A percentile compares a stretch with the other conserved stretches of the same genome.
phyloP scores from a whole-genome alignment of 2,888 invertebrate species.

The Zhengitettix transpicula region DNA sequence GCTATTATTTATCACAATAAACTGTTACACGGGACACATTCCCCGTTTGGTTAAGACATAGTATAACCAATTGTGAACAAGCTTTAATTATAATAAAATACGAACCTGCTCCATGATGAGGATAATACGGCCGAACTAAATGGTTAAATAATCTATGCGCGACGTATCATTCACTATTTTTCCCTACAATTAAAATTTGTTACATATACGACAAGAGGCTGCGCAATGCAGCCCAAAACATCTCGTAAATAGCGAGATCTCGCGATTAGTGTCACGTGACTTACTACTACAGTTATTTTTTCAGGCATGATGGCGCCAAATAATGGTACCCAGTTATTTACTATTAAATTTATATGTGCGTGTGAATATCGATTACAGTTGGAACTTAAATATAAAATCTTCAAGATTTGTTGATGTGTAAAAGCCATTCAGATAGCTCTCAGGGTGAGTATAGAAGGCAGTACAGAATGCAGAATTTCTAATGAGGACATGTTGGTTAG shows the following conservation, averaged over 20 bases:
- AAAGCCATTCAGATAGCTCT: constrained; percentile 11
- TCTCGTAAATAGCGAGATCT: constrained; percentile 19
- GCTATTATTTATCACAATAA: no score
- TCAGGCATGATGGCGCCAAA: constrained; percentile 40
- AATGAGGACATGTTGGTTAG: constrained; percentile 38
- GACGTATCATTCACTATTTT: no score
- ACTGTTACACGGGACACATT: no score
- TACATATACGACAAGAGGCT: not conserved
- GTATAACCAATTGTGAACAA: no score
- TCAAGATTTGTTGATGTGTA: constrained; percentile 13
- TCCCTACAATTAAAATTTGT: not conserved
- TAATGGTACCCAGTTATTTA: constrained; percentile 29
- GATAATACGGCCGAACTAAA: no score
- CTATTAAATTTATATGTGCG: constrained; percentile 21
- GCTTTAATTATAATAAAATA: no score
- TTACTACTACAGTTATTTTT: constrained; percentile 30
- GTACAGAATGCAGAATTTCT: constrained; percentile 27
- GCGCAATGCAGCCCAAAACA: constrained; percentile 7
- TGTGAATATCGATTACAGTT: constrained; percentile 11
- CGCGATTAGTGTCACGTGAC: constrained; percentile 33
- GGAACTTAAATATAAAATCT: constrained; percentile 14
- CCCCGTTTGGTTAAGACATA: no score
- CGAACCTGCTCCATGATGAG: no score
- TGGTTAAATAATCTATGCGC: no score
- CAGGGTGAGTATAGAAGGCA: constrained; percentile 22